These are phyloP conservation scores for mouse (Mus musculus) DNA, from an alignment of 2,113 vertebrate species.

Conservation along the genomic window GRCm39 chr10:104191501-104192000, in stretches of 20 bases:
- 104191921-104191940: no score
- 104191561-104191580: not conserved
- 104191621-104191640: not conserved
- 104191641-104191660: not conserved
- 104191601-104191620: not conserved
- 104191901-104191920: no score
- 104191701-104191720: not conserved
- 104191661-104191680: not conserved
- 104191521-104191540: not conserved
- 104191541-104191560: not conserved
- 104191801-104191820: not conserved
- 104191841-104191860: not conserved
- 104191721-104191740: not conserved
- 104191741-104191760: not conserved
- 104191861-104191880: not conserved
- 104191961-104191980: not conserved
- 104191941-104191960: not conserved
- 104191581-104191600: not conserved
- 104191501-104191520: not conserved
- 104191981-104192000: not conserved
- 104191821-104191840: not conserved
- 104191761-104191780: not conserved
- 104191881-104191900: not conserved
- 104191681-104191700: not conserved
- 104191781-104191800: not conserved